phyloP scores from a whole-genome alignment of 2,888 invertebrate species.

The Zaprionus bogoriensis region DNA sequence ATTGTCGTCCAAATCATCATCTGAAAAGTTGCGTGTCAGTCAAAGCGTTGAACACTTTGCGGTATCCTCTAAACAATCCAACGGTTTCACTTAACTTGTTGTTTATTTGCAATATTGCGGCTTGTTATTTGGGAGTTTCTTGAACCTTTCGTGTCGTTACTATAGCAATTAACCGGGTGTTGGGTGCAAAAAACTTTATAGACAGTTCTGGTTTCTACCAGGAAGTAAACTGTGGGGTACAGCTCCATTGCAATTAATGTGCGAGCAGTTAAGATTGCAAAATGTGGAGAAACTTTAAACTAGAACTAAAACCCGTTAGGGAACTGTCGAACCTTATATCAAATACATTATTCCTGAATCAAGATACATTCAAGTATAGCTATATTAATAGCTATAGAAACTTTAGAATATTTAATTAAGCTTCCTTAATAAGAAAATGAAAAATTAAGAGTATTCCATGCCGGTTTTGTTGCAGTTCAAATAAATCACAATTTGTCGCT shows the following conservation, averaged over 20 bases:
- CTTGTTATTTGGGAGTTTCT: slow-evolving; percentile 58
- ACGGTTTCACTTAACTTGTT: background rate
- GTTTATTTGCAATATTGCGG: slow-evolving; percentile 33
- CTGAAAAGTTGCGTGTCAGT: slow-evolving; percentile 38
- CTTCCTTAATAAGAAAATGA: too few relatives aligned
- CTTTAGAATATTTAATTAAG: background rate
- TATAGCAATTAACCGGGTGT: slow-evolving; percentile 60
- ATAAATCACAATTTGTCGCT: slow-evolving; percentile 2
- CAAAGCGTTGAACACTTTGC: background rate
- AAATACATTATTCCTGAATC: background rate
- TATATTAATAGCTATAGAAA: background rate
- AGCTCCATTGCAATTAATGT: too few relatives aligned
- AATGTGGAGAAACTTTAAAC: too few relatives aligned
- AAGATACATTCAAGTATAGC: background rate
- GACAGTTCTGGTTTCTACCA: slow-evolving; percentile 32
- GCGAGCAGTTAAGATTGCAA: too few relatives aligned
- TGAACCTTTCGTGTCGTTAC: slow-evolving; percentile 66
- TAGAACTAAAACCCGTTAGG: too few relatives aligned
- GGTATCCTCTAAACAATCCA: background rate
- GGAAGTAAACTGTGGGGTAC: background rate
- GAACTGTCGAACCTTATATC: too few relatives aligned
- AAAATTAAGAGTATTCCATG: slow-evolving; percentile 14
- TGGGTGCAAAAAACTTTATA: slow-evolving; percentile 46
- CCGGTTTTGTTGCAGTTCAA: background rate
- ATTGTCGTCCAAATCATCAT: slow-evolving; percentile 76